These are phyloP conservation scores for Agrilus cyanescens DNA, from an alignment of 2,888 invertebrate species.

Conservation along the genomic window DNA sequence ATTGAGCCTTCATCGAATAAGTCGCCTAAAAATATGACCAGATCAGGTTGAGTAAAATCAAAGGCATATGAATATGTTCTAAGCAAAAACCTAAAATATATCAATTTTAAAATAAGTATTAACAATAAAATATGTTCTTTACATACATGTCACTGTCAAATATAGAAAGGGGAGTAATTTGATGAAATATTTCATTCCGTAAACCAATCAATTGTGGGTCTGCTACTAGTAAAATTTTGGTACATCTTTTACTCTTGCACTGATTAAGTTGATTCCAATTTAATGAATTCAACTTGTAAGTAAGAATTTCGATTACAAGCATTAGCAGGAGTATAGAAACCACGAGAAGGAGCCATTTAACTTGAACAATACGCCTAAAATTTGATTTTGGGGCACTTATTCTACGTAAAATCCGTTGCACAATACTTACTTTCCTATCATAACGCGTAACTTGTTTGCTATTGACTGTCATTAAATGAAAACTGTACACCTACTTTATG, in stretches of 20 bases:
- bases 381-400: too few relatives aligned
- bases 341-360: slow-evolving; percentile 1
- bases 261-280: slow-evolving; percentile 28
- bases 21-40: slow-evolving; percentile 86
- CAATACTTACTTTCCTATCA: too few relatives aligned
- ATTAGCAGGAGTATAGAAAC: slow-evolving; percentile 10
- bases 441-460: too few relatives aligned
- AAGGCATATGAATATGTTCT: slow-evolving; percentile 67
- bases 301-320: slow-evolving; percentile 27
- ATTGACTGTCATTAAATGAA: too few relatives aligned
- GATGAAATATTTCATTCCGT: slow-evolving; percentile 51
- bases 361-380: too few relatives aligned
- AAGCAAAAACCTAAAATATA: slow-evolving; percentile 55
- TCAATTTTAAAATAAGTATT: background rate
- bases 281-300: slow-evolving; percentile 25
- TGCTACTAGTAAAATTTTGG: slow-evolving; percentile 47
- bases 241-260: slow-evolving; percentile 25
- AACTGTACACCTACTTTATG: too few relatives aligned
- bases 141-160: slow-evolving; percentile 83
- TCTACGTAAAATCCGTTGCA: too few relatives aligned
- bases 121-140: background rate
- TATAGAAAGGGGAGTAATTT: slow-evolving; percentile 57
- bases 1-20: slow-evolving; percentile 89
- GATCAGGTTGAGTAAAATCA: slow-evolving; percentile 63
- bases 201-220: slow-evolving; percentile 91